Percentiles rank a stretch among this genome's conserved stretches.
Conservation (phyloP, 2,888 invertebrate genomes). For the Exephanes ischioxanthus region DNA sequence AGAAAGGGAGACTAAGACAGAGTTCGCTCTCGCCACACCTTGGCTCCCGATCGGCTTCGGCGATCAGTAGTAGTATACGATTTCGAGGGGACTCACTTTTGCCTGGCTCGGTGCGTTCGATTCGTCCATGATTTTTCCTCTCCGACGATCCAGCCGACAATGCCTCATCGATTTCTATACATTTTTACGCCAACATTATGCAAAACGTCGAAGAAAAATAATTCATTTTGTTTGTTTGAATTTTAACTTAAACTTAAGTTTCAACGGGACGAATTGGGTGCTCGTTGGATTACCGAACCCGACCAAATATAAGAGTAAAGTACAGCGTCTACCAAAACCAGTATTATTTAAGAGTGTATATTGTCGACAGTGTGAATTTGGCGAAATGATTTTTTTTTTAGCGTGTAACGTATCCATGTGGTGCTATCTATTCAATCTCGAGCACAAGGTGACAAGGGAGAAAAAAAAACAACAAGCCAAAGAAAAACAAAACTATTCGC, state of each 20-base stretch:
- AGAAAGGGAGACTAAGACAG: constrained; percentile 45
- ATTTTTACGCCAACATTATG: background rate
- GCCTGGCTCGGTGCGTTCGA: constrained; percentile 66
- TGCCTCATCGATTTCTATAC: background rate
- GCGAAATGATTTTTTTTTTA: background rate
- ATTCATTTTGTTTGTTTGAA: background rate
- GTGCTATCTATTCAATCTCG: background rate
- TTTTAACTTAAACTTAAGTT: background rate
- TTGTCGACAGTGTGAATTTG: background rate
- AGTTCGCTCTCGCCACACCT: constrained; percentile 78
- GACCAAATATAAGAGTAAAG: background rate
- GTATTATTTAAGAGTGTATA: background rate
- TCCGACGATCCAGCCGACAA: background rate
- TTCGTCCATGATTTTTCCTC: background rate
- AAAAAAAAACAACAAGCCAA: background rate
- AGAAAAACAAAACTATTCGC: background rate
- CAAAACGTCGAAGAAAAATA: background rate
- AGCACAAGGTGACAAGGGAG: background rate
- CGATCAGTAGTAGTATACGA: constrained; percentile 72
- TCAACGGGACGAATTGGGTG: background rate
- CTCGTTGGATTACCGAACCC: background rate
- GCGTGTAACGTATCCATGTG: background rate
- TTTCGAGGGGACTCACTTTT: constrained; percentile 70
- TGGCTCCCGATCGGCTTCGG: constrained; percentile 72
- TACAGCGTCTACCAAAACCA: background rate